Base-by-base conservation (phyloP, 2,888 invertebrate genomes). In the Latheticus oryzae region DNA sequence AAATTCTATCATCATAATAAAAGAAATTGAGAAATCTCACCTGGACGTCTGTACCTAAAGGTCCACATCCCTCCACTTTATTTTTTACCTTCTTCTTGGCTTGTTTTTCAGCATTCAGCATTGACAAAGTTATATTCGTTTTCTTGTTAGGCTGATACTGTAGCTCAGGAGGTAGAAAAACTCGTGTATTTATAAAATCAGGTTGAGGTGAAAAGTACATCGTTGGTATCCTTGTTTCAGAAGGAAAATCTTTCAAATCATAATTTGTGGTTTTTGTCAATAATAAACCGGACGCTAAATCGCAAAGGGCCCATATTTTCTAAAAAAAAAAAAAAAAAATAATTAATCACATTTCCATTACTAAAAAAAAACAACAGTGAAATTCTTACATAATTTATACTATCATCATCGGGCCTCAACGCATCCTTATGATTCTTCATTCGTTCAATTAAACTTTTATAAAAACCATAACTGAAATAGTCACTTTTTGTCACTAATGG, bases 301-400 rank as follows among this genome's bases (percentile, higher is more conserved):
- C 98, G 83, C 97, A 97, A 47, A 95, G 87, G 16, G 97, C 93
- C 91, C 97, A 98, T 76, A 98, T 81, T 91, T 95, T 97, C 95
- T 97, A 48, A 68, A 59, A 28, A 5, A 3, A 3, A 5, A 28
- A 13, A 11, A 38, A 23, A 42, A 56, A 58, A 35, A 45, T 11
- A 5, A 8, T n/a, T n/a, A n/a, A n/a, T n/a, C n/a, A n/a, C n/a
- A n/a, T n/a, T n/a, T n/a, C n/a, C n/a, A n/a, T n/a, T n/a, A n/a
- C 21, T 50, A 28, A 13, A 5, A 5, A 43, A 12, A 37, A 21
- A 40, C 23, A 28, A 16, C 24, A 28, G 45, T 60, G 62, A 60
- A 62, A 60, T 62, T 80, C 87, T 85, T 79, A 95, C 95, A 78
- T 85, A 88, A 80, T 96, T 96, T 60, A 88, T 84, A 23, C 83